Evolutionary conservation across 2,797 vertebrate genomes (phyloP).

Genomic region (Phyllotis vaccarum): DNA sequence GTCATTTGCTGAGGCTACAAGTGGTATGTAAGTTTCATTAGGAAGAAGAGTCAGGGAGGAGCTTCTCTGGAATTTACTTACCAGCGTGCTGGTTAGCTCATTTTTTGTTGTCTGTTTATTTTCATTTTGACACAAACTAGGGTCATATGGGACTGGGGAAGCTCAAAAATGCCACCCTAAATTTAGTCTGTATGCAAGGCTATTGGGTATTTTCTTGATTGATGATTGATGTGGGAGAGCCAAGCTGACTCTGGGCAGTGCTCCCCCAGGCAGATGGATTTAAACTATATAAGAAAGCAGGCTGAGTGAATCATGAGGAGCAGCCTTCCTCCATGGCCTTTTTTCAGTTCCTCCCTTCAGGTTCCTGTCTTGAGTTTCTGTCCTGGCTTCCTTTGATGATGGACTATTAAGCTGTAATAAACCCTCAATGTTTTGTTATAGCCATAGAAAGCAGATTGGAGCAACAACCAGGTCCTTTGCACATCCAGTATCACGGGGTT

Average conservation of each 20-base stretch:
- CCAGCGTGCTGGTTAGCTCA: no score
- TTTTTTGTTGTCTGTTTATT: background rate
- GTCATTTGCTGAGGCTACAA: background rate
- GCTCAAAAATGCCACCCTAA: background rate
- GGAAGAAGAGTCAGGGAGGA: background rate
- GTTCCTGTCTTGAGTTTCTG: background rate
- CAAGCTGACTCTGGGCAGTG: no score
- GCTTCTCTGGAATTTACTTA: fast-evolving
- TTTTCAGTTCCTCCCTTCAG: no score
- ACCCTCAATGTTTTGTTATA: background rate
- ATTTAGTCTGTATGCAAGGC: background rate
- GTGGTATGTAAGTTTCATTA: background rate
- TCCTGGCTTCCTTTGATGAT: background rate
- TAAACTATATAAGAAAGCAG: background rate
- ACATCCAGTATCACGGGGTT: background rate
- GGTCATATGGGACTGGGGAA: no score
- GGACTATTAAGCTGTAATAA: background rate
- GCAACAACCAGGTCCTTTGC: background rate
- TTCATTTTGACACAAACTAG: background rate
- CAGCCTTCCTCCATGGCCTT: background rate
- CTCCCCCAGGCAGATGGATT: no score
- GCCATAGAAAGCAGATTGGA: background rate
- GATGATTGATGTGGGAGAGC: no score
- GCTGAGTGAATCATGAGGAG: background rate
- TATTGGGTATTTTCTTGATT: background rate